Conservation (phyloP, 2,113 vertebrate genomes). For the Thymallus thymallus region DNA sequence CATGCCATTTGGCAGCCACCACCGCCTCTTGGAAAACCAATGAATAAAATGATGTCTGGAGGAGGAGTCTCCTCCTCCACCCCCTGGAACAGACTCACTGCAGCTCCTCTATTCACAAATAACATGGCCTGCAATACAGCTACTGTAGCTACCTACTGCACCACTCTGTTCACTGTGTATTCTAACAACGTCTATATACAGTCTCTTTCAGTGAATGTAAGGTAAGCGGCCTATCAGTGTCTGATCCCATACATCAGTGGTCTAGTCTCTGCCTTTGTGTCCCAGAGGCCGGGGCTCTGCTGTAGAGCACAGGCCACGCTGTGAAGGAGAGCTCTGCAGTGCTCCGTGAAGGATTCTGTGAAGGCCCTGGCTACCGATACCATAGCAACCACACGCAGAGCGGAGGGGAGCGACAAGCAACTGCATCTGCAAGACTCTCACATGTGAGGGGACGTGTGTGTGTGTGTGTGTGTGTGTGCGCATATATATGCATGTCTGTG, state of each 20-base stretch:
- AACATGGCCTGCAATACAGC: background rate
- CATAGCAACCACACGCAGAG: slow-evolving; percentile 18
- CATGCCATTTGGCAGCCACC: background rate
- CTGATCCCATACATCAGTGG: background rate
- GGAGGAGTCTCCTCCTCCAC: background rate
- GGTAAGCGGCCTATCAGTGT: too few species aligned
- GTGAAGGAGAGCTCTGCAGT: slow-evolving; percentile 1
- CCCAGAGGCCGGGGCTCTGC: background rate
- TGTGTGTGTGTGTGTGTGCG: background rate
- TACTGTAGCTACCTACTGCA: background rate
- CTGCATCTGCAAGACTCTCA: background rate
- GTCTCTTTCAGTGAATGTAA: too few species aligned
- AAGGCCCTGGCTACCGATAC: background rate
- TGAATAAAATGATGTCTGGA: background rate
- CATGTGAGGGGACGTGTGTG: slow-evolving; percentile 1
- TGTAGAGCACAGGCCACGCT: background rate
- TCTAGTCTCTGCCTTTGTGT: background rate
- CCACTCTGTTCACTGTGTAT: background rate
- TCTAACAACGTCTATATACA: too few species aligned
- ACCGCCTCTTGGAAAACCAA: background rate
- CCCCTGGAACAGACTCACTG: background rate
- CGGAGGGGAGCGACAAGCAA: background rate
- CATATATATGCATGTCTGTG: slow-evolving; percentile 1
- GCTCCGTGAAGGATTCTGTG: slow-evolving; percentile 13
- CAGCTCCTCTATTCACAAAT: slow-evolving; percentile 6